Conservation (phyloP, 2,113 vertebrate genomes). For the Calonectris borealis region DNA sequence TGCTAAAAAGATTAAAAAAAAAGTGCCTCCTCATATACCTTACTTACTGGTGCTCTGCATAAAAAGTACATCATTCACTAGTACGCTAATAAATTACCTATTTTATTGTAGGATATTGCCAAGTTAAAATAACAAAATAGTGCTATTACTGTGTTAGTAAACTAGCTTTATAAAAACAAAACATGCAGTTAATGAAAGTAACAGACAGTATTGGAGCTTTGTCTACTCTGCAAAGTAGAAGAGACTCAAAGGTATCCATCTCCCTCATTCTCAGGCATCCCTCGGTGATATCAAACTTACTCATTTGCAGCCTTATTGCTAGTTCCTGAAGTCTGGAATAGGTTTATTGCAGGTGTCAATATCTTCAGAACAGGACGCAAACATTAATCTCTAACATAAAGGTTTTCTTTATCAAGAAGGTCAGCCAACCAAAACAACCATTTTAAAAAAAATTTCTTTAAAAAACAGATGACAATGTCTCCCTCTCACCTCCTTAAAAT, state of each 20-base stretch:
- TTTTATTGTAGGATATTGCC: not conserved
- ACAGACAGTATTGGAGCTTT: not conserved
- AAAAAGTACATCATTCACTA: not conserved
- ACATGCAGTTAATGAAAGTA: not conserved
- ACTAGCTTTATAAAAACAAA: not conserved
- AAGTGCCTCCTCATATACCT: not conserved
- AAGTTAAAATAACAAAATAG: not conserved
- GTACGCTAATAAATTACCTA: not conserved
- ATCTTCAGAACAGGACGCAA: not conserved
- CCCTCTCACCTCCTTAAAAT: not conserved
- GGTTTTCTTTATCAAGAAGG: not conserved
- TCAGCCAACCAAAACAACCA: not conserved
- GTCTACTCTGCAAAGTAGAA: not conserved
- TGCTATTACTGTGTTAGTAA: not conserved
- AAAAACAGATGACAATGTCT: not conserved
- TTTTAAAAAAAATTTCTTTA: not conserved
- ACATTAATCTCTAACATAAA: not conserved
- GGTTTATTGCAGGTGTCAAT: not conserved
- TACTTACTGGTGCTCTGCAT: not conserved
- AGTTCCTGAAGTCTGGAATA: not conserved
- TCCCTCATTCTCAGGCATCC: not conserved
- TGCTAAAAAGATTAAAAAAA: not conserved
- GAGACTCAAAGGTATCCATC: not conserved
- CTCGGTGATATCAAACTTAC: not conserved
- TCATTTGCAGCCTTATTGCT: not conserved